These are phyloP conservation scores for Poicephalus gulielmi DNA, from an alignment of 2,113 vertebrate genomes.

Conservation along the genomic window DNA sequence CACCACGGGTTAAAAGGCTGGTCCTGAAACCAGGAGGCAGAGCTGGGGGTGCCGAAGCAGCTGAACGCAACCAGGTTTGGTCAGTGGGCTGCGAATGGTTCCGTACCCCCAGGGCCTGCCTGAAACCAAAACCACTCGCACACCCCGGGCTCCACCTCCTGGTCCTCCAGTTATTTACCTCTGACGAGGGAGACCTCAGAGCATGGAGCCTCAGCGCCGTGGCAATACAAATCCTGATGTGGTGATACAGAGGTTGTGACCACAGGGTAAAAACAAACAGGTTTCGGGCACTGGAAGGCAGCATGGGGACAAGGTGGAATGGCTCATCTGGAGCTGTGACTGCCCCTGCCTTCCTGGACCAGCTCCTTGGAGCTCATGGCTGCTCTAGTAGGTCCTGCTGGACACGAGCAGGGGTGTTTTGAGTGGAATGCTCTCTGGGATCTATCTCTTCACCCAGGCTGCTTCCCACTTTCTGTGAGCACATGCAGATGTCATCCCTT, in stretches of 20 bases:
- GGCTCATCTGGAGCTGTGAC: not conserved
- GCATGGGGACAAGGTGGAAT: not conserved
- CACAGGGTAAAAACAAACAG: not conserved
- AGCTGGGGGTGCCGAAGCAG: not conserved
- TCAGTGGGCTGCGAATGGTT: not conserved
- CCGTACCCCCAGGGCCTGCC: not conserved
- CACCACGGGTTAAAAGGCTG: not conserved
- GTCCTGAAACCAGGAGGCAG: not conserved
- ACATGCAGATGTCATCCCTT: not conserved
- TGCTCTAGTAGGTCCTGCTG: not conserved
- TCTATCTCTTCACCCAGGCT: not conserved
- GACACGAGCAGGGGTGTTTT: not conserved
- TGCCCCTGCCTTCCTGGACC: not conserved
- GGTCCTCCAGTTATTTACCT: not conserved
- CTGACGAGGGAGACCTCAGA: not conserved
- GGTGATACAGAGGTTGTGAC: no score
- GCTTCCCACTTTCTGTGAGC: not conserved
- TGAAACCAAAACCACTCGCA: not conserved
- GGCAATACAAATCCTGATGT: not conserved
- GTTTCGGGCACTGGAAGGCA: not conserved
- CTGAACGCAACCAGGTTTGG: rapidly evolving
- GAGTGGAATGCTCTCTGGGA: not conserved
- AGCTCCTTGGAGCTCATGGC: not conserved
- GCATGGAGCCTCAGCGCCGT: not conserved
- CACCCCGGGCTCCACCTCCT: not conserved